Base-by-base conservation (phyloP, 2,888 invertebrate genomes). In the Euzophera pinguis region DNA sequence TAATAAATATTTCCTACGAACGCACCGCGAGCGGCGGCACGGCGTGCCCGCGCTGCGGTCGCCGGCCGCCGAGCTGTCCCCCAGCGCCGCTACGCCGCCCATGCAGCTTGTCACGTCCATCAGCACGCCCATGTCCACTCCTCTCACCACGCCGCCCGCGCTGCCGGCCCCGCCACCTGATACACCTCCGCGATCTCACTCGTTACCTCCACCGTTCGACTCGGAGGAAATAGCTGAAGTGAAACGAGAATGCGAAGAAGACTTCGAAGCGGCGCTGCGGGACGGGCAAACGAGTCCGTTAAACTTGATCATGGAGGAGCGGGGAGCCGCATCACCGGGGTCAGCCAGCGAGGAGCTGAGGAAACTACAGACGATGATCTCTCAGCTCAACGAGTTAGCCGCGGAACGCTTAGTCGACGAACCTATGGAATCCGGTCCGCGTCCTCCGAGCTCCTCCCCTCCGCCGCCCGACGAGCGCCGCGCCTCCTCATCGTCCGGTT, bases 21-120 rank as follows among this genome's bases (percentile, higher is more conserved):
- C 97, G 47, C 99, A 99, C 83, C 97, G 98, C 73, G 94, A 96
- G 87, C 96, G 97, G 77, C 93, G 96, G n/a, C 98, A 99, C 80
- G 98, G 98, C 0, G 94, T 98, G 34, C 92, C 85, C 0, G 68
- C 65, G 37, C 76, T 78, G 2, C 76, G 81, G 0, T 86, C 88
- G 3, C 90, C 90, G 1, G 64, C 63, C 42, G 67, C 69, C 27
- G 77, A 79, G 39, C 68, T 67, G 34, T 94, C 98, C 12, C 92
- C 87, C 5, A 77, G 78, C 7, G 71, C 84, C 6, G 73, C 78
- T n/a, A 84, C 85, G 3, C 89, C 91, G 1, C 81, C 75, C 32
- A 57, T 53, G 52, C 53, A 59, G 35, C 60, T 71, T 13, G 54
- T 39, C 14, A 57, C 53, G 43, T 43, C 54, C 6, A 39, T 64